These are phyloP conservation scores for Julus scanicus DNA, from an alignment of 2,888 invertebrate genomes.

Conservation along the genomic window DNA sequence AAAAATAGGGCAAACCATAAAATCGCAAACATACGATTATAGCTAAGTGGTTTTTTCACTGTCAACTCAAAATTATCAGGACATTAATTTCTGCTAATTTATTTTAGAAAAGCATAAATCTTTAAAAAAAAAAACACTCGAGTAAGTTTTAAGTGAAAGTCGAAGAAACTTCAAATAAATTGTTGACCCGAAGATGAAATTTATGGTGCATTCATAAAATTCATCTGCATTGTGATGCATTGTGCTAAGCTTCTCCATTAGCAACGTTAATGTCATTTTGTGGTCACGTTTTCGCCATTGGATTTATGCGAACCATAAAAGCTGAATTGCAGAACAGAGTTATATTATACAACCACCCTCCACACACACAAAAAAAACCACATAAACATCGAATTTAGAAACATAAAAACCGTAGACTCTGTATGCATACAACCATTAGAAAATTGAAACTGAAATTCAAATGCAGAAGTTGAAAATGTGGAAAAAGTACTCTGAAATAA, in stretches of 20 bases:
- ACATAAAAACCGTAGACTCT: not conserved
- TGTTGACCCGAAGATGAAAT: not conserved
- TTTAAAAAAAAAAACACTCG: not conserved
- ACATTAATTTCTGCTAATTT: not conserved
- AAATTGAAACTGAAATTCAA: not conserved
- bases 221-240: conserved; percentile 3
- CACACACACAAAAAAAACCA: too few species aligned
- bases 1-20: not conserved
- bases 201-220: not conserved
- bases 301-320: conserved; percentile 9
- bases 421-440: not conserved
- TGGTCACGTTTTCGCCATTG: conserved; percentile 26
- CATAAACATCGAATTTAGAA: not conserved
- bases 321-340: not conserved
- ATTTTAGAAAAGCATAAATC: not conserved
- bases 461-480: not conserved
- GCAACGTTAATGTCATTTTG: not conserved
- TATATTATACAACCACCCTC: conserved; percentile 4
- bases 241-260: not conserved
- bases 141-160: not conserved
- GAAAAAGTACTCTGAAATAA: not conserved
- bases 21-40: not conserved
- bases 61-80: not conserved
- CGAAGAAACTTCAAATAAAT: not conserved
- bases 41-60: too few species aligned